Base-by-base conservation (phyloP, 1,140 invertebrate genomes). In the Trypoxylus dichotomus region DNA sequence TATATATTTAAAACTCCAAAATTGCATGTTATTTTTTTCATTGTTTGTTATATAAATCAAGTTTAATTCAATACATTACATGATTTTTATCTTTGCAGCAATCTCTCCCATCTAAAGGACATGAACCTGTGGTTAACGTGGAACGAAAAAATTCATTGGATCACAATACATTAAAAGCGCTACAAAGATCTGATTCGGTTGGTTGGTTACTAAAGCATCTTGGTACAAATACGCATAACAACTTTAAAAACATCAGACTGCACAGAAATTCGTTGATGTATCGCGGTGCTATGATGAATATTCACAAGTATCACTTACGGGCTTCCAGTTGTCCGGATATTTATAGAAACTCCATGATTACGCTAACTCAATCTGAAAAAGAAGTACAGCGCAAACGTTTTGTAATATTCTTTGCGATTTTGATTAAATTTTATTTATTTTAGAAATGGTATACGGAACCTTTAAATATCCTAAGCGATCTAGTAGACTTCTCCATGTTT, bases 321-420 rank as follows among this genome's bases (percentile, higher is more conserved):
- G 95, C 95, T 8, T 96, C 94, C 0, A 96, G 95, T 21, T 96
- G 95, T 86, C 95, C 95, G 0, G 93, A 97, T 86, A 96, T 97
- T 83, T 96, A 95, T 84, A 90, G 93, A 80, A 96, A 96, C 84
- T 96, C 95, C 0, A 96, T 96, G 92, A 94, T 93, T 10, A 95
- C 94, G 0, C 90, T 96, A 24, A 91, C 92, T 32, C 92, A 93
- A 83, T 91, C 94, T 82, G 91, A 92, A 83, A 91, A 94, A 86
- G 92, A 93, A 88, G 90, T 91, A 82, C 24, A 13, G 1, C 8
- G 24, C 27, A 71, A 71, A n/a, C 24, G 10, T 71, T 71, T 71
- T 71, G 11, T 13, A 6, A 32, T 71, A 32, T 7, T 7, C 32
- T 32, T 32, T 7, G 32, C 32, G 32, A 32, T 32, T 32, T 7